Evolutionary conservation across 2,113 vertebrate genomes (phyloP), one percentile per base, ranked within the genome.

Genomic region (Machaerirhynchus nigripectus): DNA sequence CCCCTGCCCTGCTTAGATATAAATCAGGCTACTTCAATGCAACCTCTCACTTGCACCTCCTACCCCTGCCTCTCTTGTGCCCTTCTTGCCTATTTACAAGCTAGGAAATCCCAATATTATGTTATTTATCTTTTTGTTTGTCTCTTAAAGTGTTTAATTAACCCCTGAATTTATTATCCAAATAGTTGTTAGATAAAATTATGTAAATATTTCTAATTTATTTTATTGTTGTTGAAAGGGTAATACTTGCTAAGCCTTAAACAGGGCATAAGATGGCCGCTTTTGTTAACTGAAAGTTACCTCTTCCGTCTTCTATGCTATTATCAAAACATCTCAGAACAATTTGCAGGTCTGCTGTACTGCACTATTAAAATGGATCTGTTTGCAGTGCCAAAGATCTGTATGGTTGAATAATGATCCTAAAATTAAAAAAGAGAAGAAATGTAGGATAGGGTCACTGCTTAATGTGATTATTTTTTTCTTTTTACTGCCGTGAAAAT

Each of bases 1-100:
- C 1, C 2, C n/a, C 8, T 19, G 15, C 2, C 1, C 2, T 2
- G 4, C 12, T 16, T 7, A 14, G 4, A 3, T n/a, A 21, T 33
- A 37, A 77, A 65, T 27, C 5, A 3, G 3, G 4, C 23, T 53
- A 8, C 8, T 61, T 57, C 8, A 4, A 24, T 6, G 12, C 9
- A 19, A 2, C 3, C 2, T 49, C 33, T 57, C 18, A 8, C 1
- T 8, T 30, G 2, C 27, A 59, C 4, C 7, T n/a, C 11, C 7
- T 27, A 20, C 8, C 8, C 13, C 11, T 75, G 12, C 30, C 7
- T 19, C 10, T 49, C 6, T 1, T 27, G 31, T 3, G 1, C 9
- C 1, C 10, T 65, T 83, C 74, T 55, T 70, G 3, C 3, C 16
- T 28, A 14, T 52, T 85, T 47, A 31, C 24, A n/a, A 37, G 24